Percentiles rank a stretch among this genome's conserved stretches.
Conservation (phyloP, 2,797 vertebrate species). For the Sandelia bainsii region DNA sequence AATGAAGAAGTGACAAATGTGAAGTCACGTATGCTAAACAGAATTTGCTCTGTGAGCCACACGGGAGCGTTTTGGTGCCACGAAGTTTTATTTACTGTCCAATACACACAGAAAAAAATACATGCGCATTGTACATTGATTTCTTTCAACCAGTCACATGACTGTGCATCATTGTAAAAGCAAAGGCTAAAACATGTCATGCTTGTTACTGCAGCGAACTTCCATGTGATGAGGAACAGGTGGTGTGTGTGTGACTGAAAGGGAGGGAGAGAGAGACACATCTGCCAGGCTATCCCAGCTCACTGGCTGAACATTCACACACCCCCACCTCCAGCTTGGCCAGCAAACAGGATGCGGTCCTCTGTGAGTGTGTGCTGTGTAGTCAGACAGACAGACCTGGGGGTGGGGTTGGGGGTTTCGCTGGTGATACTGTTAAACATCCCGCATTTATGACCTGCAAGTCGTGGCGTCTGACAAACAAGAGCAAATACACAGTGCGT, state of each 20-base stretch:
- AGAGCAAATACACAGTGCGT: conserved; percentile 59
- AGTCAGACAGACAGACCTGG: conserved; percentile 50
- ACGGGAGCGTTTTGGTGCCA: background rate
- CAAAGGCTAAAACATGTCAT: conserved; percentile 17
- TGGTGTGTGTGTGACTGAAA: conserved; percentile 45
- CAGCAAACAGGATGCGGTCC: conserved; percentile 77
- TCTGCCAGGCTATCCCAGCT: conserved; percentile 64
- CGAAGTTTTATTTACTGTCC: background rate
- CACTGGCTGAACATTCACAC: conserved; percentile 72
- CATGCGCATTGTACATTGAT: background rate
- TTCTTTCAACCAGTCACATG: background rate
- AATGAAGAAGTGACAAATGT: background rate
- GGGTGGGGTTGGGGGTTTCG: background rate
- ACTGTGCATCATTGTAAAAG: background rate
- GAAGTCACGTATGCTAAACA: background rate
- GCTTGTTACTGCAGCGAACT: conserved; percentile 14
- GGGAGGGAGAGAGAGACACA: conserved; percentile 42
- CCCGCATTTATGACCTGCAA: conserved; percentile 53
- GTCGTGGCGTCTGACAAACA: conserved; percentile 55
- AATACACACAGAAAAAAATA: too few relatives aligned
- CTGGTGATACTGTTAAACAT: conserved; percentile 45
- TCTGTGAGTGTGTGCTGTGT: conserved; percentile 29
- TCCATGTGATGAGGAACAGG: conserved; percentile 67
- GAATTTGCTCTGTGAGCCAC: background rate
- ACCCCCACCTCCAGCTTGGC: conserved; percentile 46